Percentiles rank a stretch among this genome's conserved stretches.
phyloP scores from a whole-genome alignment of 2,888 invertebrate species.

The Rhimphoctona megacephalus region DNA sequence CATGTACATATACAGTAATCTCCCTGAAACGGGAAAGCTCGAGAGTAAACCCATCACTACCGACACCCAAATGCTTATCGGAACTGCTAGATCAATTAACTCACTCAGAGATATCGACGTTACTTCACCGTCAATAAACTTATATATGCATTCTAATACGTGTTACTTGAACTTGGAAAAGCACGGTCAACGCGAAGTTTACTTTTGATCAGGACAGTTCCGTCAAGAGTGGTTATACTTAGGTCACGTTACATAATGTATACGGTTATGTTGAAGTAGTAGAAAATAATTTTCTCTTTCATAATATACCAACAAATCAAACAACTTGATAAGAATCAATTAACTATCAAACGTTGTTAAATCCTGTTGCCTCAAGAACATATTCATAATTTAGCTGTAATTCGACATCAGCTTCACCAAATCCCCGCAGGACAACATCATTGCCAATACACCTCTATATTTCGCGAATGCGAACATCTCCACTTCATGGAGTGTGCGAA shows the following conservation, averaged over 20 bases:
- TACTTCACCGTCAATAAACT: conserved; percentile 42
- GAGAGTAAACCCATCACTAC: conserved; percentile 40
- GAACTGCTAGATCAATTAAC: conserved; percentile 65
- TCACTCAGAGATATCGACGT: conserved; percentile 41
- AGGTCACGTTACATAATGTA: not conserved
- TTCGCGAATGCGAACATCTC: conserved; percentile 1
- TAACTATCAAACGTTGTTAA: not conserved
- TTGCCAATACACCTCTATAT: not conserved
- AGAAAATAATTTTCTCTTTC: not conserved
- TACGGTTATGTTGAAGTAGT: too few species aligned
- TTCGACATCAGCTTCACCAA: conserved; percentile 7
- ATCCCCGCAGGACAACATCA: conserved; percentile 12
- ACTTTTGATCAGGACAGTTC: not conserved
- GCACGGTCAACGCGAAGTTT: not conserved
- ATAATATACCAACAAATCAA: too few species aligned
- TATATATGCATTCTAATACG: conserved; percentile 18
- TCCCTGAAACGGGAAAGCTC: conserved; percentile 22
- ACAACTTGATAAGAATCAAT: not conserved
- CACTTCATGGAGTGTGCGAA: conserved; percentile 21
- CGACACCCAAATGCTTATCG: conserved; percentile 54
- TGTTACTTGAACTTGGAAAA: conserved; percentile 9
- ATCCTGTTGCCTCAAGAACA: conserved; percentile 14
- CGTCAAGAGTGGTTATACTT: not conserved
- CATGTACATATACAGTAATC: conserved; percentile 30
- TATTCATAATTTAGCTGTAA: conserved; percentile 1